Base-by-base conservation (phyloP, 1,140 invertebrate species). In the Drosophila nikananu region DNA sequence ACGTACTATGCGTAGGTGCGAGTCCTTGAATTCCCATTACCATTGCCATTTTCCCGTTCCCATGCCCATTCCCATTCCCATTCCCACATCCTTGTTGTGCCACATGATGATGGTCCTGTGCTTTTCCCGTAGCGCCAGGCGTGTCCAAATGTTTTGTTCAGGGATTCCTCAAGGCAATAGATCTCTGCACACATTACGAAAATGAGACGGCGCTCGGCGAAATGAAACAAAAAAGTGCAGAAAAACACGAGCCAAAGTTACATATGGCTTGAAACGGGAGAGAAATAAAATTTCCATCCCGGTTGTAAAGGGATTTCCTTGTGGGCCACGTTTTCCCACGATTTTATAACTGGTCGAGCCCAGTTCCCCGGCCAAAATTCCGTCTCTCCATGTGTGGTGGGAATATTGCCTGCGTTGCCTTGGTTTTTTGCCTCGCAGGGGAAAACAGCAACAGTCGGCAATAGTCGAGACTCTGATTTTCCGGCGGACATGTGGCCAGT, bases 91-190 rank as follows among this genome's bases (percentile, higher is more conserved):
- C 75, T 60, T 78, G 65, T 62, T 68, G 58, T 86, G 63, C 72
- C 86, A 90, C 68, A 91, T 86, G 86, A 81, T 83, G 52, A 67
- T 39, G 35, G 39, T 46, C 46, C 54, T 89, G 86, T 81, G 81
- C 82, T 81, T 90, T 90, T 82, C 86, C 86, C 86, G 79, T 91
- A 90, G 86, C 86, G 86, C 86, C 86, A 84, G 83, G 80, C 80
- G 83, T 82, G 83, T 52, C 64, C 59, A 70, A 73, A 30, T 51
- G 64, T 70, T 71, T 42, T 46, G 54, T 44, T 25, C 25, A 83
- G 84, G 86, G 57, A 90, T 81, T 90, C 80, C 84, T 75, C 77
- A 89, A 81, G 77, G 83, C 71, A 59, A 68, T 48, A 39, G 10
- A 79, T 64, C 51, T 12, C 52, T 15, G 41, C 67, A 70, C 78